A percentile compares a stretch with the other conserved stretches of the same genome.
These are phyloP conservation scores for Dryoscopus gambensis DNA, from an alignment of 2,113 vertebrate genomes.

Conservation along the genomic window DNA sequence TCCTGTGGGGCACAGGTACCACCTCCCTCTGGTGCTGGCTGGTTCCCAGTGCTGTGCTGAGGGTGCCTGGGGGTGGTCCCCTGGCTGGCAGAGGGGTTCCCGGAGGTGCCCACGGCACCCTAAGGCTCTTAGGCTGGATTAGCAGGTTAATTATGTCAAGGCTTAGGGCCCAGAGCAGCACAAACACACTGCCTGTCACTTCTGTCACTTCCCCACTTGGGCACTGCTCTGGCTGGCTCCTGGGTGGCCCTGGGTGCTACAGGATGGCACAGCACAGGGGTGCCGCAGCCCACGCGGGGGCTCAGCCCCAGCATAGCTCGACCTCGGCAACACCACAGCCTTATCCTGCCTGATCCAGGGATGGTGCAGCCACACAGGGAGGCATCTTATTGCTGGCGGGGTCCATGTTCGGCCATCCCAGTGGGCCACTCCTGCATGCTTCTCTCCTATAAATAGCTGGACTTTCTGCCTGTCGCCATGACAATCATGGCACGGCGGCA, in stretches of 20 bases:
- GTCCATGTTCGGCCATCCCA: not conserved
- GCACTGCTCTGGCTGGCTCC: not conserved
- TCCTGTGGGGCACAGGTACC: not conserved
- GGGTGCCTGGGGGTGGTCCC: not conserved
- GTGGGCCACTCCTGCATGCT: not conserved
- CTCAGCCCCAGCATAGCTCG: not conserved
- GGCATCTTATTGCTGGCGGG: not conserved
- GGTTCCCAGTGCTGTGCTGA: not conserved
- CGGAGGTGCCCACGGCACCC: rapidly evolving
- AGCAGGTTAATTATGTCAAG: constrained; percentile 34
- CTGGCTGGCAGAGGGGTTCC: not conserved
- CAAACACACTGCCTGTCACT: not conserved
- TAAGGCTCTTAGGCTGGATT: constrained; percentile 59
- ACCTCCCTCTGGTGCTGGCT: not conserved
- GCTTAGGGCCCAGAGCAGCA: not conserved
- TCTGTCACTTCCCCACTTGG: not conserved
- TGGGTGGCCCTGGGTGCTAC: not conserved
- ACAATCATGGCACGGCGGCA: not conserved
- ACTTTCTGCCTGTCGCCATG: constrained; percentile 55
- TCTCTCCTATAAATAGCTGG: constrained; percentile 68
- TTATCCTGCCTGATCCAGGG: not conserved
- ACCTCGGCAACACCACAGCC: not conserved
- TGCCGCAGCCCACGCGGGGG: not conserved
- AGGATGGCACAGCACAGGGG: not conserved
- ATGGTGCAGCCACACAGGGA: not conserved